phyloP scores from a whole-genome alignment of 2,113 vertebrate genomes.

The Salvator merianae region DNA sequence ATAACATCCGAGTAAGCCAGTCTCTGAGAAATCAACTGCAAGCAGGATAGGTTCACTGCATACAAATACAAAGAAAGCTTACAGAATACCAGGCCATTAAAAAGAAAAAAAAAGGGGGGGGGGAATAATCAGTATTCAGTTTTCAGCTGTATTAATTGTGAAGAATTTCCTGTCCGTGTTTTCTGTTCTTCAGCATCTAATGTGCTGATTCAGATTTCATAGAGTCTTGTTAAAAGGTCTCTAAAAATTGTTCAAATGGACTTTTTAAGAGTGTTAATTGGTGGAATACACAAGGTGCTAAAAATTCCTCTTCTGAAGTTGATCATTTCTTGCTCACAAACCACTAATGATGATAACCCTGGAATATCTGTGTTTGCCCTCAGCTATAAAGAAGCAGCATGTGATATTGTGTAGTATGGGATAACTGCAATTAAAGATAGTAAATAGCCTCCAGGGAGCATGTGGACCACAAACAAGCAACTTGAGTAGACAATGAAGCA shows the following conservation, averaged over 20 bases:
- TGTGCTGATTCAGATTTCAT: background rate
- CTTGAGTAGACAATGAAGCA: background rate
- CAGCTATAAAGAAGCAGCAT: background rate
- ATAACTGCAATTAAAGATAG: background rate
- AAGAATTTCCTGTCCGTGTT: constrained; percentile 1
- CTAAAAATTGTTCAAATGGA: background rate
- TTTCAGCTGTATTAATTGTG: background rate
- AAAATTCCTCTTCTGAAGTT: background rate
- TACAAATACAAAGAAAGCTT: background rate
- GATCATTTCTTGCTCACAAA: background rate
- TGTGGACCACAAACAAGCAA: background rate
- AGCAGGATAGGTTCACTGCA: background rate
- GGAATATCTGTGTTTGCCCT: background rate
- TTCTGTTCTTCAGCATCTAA: background rate
- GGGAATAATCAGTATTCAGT: background rate
- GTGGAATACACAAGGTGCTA: background rate
- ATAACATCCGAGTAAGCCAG: background rate
- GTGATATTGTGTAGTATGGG: too few relatives aligned
- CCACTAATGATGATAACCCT: background rate
- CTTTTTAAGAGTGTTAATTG: background rate
- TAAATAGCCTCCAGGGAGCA: too few relatives aligned
- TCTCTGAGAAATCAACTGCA: background rate
- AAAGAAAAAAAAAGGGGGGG: background rate
- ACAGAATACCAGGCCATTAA: background rate
- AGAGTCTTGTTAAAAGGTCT: background rate